Base-by-base conservation (phyloP, 2,888 invertebrate genomes). In the Stenchaetothrips biformis region DNA sequence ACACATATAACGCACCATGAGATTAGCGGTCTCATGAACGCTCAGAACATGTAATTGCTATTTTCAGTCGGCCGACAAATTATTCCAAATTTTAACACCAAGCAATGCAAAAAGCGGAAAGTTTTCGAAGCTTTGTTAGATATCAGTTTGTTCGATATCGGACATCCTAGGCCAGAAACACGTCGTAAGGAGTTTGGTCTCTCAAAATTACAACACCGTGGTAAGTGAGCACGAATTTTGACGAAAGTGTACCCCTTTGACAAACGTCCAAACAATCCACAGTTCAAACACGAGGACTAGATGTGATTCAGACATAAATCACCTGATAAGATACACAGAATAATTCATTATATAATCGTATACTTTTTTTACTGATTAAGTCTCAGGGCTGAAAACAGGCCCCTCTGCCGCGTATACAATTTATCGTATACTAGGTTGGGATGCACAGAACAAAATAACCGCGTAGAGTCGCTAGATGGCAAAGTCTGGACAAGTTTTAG, bases 301-400 rank as follows among this genome's bases (percentile, higher is more conserved):
- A 74, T 11, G 25, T 74, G 67, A 74, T 25, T 74, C 67, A 25
- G 25, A 9, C 9, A 18, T 53, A 25, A 74, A 74, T 21, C 67
- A 74, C 67, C 67, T 37, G 1, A 37, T 37, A 37, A 37, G 37
- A 37, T 37, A 25, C 67, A 74, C 67, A 74, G 11, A 53, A 74
- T 74, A 74, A 21, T 25, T 21, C 25, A 25, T 74, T 74, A 25
- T 3, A 74, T 74, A 74, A 74, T 74, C 67, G 67, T 74, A 74
- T 74, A 74, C 67, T 74, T 74, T 74, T 74, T 37, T 37, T 37
- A 37, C 53, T 74, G 67, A 25, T n/a, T 37, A 74, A 74, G 67
- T 74, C 67, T 74, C 67, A 74, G 67, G 67, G 11, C 18, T 74
- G 67, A 25, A 7, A 74, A 25, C 11, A 74, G 9, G 67, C 21